phyloP scores from a whole-genome alignment of 1,140 invertebrate genomes.

The Ectropis grisescens region DNA sequence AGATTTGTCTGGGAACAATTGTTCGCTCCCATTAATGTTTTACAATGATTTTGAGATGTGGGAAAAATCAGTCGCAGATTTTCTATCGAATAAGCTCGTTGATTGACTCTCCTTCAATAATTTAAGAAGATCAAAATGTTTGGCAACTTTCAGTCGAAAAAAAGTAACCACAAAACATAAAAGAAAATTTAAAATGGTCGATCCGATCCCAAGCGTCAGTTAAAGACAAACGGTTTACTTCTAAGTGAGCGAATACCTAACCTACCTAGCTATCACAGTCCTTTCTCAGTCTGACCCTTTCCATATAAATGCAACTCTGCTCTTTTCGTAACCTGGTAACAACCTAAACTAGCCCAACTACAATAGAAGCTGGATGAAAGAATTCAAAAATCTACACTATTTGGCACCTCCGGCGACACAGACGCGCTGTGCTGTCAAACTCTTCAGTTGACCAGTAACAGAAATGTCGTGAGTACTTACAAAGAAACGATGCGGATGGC shows the following conservation, averaged over 20 bases:
- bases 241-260: constrained; percentile 64
- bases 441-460: constrained; percentile 26
- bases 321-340: constrained; percentile 61
- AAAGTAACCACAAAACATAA: constrained; percentile 10
- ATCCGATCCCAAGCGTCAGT: no score
- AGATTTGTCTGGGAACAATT: no score
- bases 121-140: constrained; percentile 43
- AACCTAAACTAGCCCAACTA: constrained; percentile 55
- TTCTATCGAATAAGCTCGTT: no score
- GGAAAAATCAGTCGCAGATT: no score
- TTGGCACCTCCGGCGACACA: no score
- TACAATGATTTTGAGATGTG: no score
- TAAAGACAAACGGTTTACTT: constrained; percentile 47
- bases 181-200: constrained; percentile 34
- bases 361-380: constrained; percentile 46
- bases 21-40: no score
- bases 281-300: constrained; percentile 68
- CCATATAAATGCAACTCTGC: constrained; percentile 61
- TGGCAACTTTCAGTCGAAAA: no score
- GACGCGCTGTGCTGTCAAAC: constrained; percentile 30
- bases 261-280: constrained; percentile 68
- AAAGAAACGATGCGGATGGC: constrained; percentile 52
- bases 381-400: constrained; percentile 50
- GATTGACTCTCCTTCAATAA: no score
- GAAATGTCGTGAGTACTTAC: constrained; percentile 43